phyloP scores from a whole-genome alignment of 2,888 invertebrate species.

The Plemyria rubiginata region DNA sequence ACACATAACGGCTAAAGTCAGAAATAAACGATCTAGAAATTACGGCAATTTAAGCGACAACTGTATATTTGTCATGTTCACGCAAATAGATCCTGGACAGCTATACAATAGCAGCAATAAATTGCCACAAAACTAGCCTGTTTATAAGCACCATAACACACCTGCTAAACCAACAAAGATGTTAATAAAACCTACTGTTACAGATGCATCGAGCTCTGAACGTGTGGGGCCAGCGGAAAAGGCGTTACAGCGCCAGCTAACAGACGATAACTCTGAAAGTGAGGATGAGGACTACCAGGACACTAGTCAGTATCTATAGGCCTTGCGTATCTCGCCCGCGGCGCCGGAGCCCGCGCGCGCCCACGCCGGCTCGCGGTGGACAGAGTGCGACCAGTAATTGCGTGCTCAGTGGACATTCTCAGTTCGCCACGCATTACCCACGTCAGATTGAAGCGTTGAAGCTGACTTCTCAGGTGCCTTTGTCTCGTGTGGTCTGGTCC shows the following conservation, averaged over 20 bases:
- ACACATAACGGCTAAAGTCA: neutral
- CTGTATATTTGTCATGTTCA: too few relatives aligned
- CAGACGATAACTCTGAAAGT: conserved; percentile 78
- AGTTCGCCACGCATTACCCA: neutral
- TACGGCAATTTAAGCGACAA: too few relatives aligned
- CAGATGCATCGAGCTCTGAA: conserved; percentile 80
- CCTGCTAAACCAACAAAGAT: conserved; percentile 1
- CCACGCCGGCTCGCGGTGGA: neutral
- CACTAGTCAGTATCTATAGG: conserved; percentile 77
- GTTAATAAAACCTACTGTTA: conserved; percentile 37
- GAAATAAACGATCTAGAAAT: too few relatives aligned
- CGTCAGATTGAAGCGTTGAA: neutral
- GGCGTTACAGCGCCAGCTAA: conserved; percentile 77
- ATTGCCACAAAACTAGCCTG: too few relatives aligned
- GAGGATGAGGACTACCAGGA: conserved; percentile 80
- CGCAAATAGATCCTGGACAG: too few relatives aligned
- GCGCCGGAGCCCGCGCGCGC: neutral
- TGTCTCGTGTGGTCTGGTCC: conserved; percentile 19
- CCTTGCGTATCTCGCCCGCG: conserved; percentile 13
- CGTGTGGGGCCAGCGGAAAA: conserved; percentile 66
- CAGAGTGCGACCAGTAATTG: conserved; percentile 9
- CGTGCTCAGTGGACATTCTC: conserved; percentile 1
- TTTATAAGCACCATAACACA: too few relatives aligned
- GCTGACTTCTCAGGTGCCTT: conserved; percentile 7
- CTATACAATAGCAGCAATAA: too few relatives aligned